Base-by-base conservation (phyloP, 2,888 invertebrate species). In the Cosmia pyralina region DNA sequence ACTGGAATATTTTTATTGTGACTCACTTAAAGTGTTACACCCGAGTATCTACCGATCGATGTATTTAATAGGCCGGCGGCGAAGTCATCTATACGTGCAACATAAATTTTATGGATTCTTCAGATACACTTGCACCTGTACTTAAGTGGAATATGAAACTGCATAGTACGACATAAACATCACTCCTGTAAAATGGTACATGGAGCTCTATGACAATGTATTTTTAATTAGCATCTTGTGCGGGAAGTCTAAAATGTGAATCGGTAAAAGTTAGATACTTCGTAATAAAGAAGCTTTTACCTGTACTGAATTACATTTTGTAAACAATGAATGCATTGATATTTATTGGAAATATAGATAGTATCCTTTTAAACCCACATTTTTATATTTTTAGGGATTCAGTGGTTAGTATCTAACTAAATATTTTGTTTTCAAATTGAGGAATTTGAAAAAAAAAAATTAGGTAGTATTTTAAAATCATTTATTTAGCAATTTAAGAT, bases 1-100 rank as follows among this genome's bases (percentile, higher is more conserved):
- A 89, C 89, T 87, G 85, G 89, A 89, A 84, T 85, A 79, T 85
- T 88, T 88, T 88, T 86, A 83, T 83, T 82, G 84, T 88, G 88
- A 89, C 75, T 89, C 89, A 89, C 84, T 82, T 84, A 73, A 76
- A 80, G 79, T 77, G 79, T 86, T 82, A 69, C 77, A 85, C 69
- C 62, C 28, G 59, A 75, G 76, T 69, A 63, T 78, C 76, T 77
- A 77, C 81, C 72, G 69, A 76, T 82, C 72, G 69, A 76, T 71
- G 69, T 78, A 77, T 82, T n/a, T 85, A 66, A 77, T 83, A 85
- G 71, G 55, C 75, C 65, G 68, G 67, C 65, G 68, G 67, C 70
- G 57, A 46, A 76, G 69, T 69, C 55, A 72, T 70, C n/a, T 85
- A 55, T 70, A 70, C 58, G 46, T 62, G 28, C 59, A 79, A 71